Evolutionary conservation across 35 echinoderm and acorn worm species (phyloP).

Genomic region (Acanthaster planci): DNA sequence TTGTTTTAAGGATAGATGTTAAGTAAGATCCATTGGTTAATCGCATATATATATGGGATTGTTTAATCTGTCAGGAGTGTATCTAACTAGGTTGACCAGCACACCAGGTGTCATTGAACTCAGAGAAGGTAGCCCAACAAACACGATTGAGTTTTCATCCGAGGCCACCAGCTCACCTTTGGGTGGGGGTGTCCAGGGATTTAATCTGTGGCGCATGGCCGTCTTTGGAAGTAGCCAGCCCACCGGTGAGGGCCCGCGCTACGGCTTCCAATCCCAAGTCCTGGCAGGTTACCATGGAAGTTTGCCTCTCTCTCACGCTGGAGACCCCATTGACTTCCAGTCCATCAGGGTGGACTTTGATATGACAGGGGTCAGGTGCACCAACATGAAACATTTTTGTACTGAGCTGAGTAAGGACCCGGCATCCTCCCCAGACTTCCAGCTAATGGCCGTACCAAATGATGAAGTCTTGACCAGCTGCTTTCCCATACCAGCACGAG

Average conservation of each 20-base stretch:
- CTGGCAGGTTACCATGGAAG: conserved; percentile 62
- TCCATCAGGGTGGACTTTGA: conserved; percentile 57
- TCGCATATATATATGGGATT: no score
- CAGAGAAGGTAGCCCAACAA: conserved; percentile 59
- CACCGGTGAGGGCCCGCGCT: conserved; percentile 53
- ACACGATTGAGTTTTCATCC: conserved; percentile 52
- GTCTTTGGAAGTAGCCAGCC: conserved; percentile 59
- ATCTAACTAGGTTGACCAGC: conserved; percentile 47
- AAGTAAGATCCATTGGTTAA: no score
- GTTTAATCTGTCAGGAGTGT: conserved; percentile 50
- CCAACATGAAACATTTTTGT: conserved; percentile 70
- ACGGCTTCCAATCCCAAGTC: conserved; percentile 54
- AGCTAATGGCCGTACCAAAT: conserved; percentile 67
- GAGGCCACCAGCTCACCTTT: conserved; percentile 48
- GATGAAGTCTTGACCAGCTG: conserved; percentile 72
- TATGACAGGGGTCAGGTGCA: conserved; percentile 69
- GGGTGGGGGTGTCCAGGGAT: conserved; percentile 56
- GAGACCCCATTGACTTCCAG: conserved; percentile 51
- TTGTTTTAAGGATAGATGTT: no score
- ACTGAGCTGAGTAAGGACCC: conserved; percentile 74
- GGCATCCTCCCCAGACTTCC: conserved; percentile 43
- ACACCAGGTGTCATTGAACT: conserved; percentile 46
- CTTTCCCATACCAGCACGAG: conserved; percentile 56
- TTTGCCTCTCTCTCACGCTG: conserved; percentile 43
- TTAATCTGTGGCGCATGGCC: conserved; percentile 77